These are phyloP conservation scores for Theristus sp. DNA, from an alignment of 2,888 invertebrate species.

Conservation along the genomic window DNA sequence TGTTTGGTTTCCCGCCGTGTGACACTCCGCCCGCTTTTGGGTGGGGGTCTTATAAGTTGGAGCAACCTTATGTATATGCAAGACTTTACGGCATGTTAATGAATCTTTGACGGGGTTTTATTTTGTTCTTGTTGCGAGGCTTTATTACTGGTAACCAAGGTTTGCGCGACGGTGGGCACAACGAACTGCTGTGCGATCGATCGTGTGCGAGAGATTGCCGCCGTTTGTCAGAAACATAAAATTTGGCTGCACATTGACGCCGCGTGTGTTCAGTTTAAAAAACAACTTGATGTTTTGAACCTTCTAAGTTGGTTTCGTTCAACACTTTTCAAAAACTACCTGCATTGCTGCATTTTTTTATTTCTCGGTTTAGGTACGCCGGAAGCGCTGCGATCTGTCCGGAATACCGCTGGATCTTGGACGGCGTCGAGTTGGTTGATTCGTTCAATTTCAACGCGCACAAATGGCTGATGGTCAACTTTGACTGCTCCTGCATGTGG, in stretches of 20 bases:
- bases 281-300: neutral
- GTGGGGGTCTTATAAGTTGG: too few species aligned
- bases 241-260: conserved; percentile 94
- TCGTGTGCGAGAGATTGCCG: conserved; percentile 49
- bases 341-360: too few species aligned
- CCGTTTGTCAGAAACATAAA: conserved; percentile 52
- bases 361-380: too few species aligned
- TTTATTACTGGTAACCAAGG: conserved; percentile 38
- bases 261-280: conserved; percentile 84
- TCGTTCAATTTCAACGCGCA: conserved; percentile 96
- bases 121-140: neutral
- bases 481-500: conserved; percentile 98
- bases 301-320: neutral
- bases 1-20: too few species aligned
- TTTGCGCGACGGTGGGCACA: conserved; percentile 83
- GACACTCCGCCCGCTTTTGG: too few species aligned
- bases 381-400: conserved; percentile 45
- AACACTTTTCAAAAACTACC: neutral
- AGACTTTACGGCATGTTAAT: too few species aligned
- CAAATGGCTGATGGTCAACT: conserved; percentile 97
- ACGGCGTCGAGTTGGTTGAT: conserved; percentile 72
- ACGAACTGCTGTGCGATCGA: conserved; percentile 95
- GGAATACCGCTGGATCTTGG: conserved; percentile 71
- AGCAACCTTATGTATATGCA: too few species aligned
- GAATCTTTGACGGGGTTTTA: too few species aligned